A percentile compares a stretch with the other conserved stretches of the same genome.
These are phyloP conservation scores for Saccopteryx leptura DNA, from an alignment of 2,113 vertebrate species.

Conservation along the genomic window DNA sequence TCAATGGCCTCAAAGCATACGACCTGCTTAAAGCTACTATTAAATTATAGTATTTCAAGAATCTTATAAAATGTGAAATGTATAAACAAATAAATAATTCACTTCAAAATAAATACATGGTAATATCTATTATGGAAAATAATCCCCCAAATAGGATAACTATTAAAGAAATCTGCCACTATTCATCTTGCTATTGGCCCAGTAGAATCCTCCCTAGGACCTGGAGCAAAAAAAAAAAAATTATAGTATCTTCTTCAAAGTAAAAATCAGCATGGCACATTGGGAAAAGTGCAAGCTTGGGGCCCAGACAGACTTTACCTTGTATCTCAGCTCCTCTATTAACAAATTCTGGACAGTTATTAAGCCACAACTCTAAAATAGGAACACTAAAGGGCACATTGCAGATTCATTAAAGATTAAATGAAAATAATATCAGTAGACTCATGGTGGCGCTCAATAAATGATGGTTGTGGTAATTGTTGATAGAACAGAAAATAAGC, in stretches of 20 bases:
- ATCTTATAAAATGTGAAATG: not conserved
- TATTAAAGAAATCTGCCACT: not conserved
- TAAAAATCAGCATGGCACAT: not conserved
- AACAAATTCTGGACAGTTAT: not conserved
- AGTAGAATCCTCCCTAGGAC: not conserved
- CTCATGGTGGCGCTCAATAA: not conserved
- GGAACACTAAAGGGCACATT: not conserved
- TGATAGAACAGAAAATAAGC: slow-evolving; percentile 24
- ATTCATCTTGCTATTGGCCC: not conserved
- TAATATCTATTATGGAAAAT: not conserved
- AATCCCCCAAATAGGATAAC: not conserved
- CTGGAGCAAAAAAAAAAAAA: not conserved
- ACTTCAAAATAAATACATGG: slow-evolving; percentile 14
- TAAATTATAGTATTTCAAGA: not conserved
- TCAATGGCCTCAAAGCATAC: not conserved
- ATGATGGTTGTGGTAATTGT: not conserved
- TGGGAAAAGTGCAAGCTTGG: not conserved
- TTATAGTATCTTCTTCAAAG: not conserved
- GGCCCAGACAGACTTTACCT: not conserved
- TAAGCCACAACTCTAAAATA: not conserved
- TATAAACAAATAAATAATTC: not conserved
- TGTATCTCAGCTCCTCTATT: not conserved
- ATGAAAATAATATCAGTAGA: not conserved
- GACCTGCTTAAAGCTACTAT: not conserved
- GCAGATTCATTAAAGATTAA: not conserved